Percentiles rank a stretch among this genome's conserved stretches.
phyloP scores from a whole-genome alignment of 2,888 invertebrate species.

The Laothoe populi region DNA sequence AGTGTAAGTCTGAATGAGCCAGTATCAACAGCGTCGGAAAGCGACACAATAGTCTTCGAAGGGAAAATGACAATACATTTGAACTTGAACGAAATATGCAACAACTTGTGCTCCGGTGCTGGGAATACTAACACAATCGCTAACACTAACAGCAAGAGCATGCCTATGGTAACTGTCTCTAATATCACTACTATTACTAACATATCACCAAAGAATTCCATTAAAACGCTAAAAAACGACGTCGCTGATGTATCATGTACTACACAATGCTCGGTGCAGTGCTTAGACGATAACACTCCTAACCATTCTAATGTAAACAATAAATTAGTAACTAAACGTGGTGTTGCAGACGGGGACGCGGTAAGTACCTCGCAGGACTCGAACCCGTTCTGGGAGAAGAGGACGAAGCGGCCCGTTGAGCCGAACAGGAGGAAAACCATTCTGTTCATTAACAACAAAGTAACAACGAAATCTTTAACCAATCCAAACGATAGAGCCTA shows the following conservation, averaged over 20 bases:
- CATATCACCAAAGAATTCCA: conserved; percentile 81
- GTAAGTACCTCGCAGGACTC: conserved; percentile 77
- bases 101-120: conserved; percentile 76
- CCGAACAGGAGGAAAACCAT: conserved; percentile 81
- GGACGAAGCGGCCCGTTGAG: conserved; percentile 71
- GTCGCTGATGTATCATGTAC: conserved; percentile 59
- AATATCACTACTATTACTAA: conserved; percentile 83
- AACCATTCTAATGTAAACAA: conserved; percentile 52
- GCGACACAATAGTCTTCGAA: conserved; percentile 81
- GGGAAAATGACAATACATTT: conserved; percentile 84
- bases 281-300: conserved; percentile 51
- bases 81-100: conserved; percentile 81
- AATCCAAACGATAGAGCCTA: conserved; percentile 51
- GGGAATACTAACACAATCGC: conserved; percentile 69
- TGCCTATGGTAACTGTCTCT: conserved; percentile 85
- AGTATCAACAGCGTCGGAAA: conserved; percentile 75
- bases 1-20: conserved; percentile 84
- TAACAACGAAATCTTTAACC: conserved; percentile 61
- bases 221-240: conserved; percentile 75
- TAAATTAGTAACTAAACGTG: conserved; percentile 54
- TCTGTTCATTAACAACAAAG: conserved; percentile 79
- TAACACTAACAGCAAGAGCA: conserved; percentile 78
- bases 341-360: conserved; percentile 57
- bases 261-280: conserved; percentile 58
- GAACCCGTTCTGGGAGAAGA: conserved; percentile 79